Percentiles rank a stretch among this genome's conserved stretches.
These are phyloP conservation scores for Dermochelys coriacea DNA, from an alignment of 2,797 vertebrate genomes.

Conservation along the genomic window DNA sequence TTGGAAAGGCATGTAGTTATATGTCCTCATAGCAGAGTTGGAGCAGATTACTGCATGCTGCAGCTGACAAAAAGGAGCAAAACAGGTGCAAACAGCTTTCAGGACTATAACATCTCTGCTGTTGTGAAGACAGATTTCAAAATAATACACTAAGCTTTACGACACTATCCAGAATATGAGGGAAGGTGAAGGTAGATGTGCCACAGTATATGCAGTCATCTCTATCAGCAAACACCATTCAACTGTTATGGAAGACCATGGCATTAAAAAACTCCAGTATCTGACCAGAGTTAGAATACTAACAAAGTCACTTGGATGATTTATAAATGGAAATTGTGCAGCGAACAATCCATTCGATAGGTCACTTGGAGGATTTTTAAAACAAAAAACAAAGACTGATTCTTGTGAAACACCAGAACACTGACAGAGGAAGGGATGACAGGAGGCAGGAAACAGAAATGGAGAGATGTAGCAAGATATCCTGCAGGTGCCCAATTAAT, in stretches of 20 bases:
- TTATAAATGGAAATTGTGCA: constrained; percentile 13
- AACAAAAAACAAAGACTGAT: background rate
- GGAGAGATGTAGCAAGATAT: background rate
- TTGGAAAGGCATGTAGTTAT: background rate
- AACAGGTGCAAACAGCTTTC: background rate
- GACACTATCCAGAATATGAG: fast-evolving
- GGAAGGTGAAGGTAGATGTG: background rate
- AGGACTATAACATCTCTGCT: background rate
- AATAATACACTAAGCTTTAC: background rate
- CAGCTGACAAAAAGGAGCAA: background rate
- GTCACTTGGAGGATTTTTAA: background rate
- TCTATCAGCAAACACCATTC: background rate
- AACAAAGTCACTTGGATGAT: background rate
- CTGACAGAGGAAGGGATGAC: constrained; percentile 31
- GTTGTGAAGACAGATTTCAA: background rate
- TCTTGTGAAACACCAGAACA: constrained; percentile 34
- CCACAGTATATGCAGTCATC: fast-evolving
- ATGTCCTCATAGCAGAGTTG: background rate
- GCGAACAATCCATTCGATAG: constrained; percentile 41
- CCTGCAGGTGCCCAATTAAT: constrained; percentile 51
- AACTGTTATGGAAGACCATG: fast-evolving
- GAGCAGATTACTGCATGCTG: background rate
- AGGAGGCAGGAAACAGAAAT: constrained; percentile 38
- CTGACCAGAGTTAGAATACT: constrained; percentile 23
- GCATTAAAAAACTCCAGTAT: background rate